Evolutionary conservation across 1,140 invertebrate genomes (phyloP).

Genomic region (Nixonia krombeini): DNA sequence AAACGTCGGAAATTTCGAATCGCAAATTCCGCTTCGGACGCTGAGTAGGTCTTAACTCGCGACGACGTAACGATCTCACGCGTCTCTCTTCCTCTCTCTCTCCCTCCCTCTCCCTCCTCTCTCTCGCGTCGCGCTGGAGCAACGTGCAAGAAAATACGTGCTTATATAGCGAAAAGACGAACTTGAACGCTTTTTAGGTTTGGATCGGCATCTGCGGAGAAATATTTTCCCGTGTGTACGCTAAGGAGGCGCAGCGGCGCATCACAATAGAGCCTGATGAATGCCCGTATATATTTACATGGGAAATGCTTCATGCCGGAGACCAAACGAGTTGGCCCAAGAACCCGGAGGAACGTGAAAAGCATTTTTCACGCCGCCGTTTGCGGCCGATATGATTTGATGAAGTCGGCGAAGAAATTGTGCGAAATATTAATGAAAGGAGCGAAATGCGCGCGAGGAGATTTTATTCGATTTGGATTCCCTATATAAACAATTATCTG

Average conservation of each 20-base stretch:
- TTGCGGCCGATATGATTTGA: conserved; percentile 36
- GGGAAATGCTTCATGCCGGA: conserved; percentile 57
- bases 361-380: conserved; percentile 48
- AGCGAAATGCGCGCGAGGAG: not conserved
- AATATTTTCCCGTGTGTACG: conserved; percentile 62
- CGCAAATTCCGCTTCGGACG: conserved; percentile 24
- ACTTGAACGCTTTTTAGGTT: conserved; percentile 48
- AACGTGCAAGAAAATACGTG: conserved; percentile 28
- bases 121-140: conserved; percentile 23
- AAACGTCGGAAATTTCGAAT: conserved; percentile 31
- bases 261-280: conserved; percentile 68
- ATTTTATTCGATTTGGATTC: no score
- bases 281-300: conserved; percentile 70
- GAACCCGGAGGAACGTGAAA: conserved; percentile 53
- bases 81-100: no score
- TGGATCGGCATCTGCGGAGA: conserved; percentile 47
- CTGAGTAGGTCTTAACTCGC: conserved; percentile 30
- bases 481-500: no score
- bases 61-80: conserved; percentile 34
- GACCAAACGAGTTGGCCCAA: conserved; percentile 50
- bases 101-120: no score
- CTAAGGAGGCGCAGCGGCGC: conserved; percentile 50
- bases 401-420: conserved; percentile 33
- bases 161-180: conserved; percentile 37
- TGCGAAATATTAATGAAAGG: conserved; percentile 28